These are phyloP conservation scores for Saccostrea cuccullata DNA, from an alignment of 1,140 invertebrate genomes.

Conservation along the genomic window DNA sequence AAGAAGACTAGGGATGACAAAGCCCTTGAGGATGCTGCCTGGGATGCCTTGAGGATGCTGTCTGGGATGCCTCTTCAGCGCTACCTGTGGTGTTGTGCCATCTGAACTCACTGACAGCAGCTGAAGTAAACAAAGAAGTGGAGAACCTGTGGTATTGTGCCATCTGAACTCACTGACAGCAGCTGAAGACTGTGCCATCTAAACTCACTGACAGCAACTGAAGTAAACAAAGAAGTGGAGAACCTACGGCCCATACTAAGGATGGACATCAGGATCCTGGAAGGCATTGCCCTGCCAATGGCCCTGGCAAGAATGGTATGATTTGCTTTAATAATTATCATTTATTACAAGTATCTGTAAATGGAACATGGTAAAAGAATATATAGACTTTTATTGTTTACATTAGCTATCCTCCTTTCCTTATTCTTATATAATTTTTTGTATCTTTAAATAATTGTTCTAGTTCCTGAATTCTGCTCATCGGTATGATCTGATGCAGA, in stretches of 20 bases:
- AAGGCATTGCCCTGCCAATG: constrained; percentile 33
- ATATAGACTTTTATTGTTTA: too few species aligned
- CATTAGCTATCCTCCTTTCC: too few species aligned
- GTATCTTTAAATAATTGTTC: not conserved
- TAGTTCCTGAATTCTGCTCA: not conserved
- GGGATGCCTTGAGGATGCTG: too few species aligned
- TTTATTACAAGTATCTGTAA: too few species aligned
- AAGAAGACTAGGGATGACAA: not conserved
- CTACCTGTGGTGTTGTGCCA: too few species aligned
- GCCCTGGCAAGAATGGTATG: not conserved
- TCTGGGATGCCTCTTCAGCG: too few species aligned
- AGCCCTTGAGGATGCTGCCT: not conserved
- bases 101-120: too few species aligned
- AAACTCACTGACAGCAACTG: not conserved
- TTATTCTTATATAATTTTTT: not conserved
- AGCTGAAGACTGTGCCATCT: too few species aligned
- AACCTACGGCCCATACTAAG: not conserved
- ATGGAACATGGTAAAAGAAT: too few species aligned
- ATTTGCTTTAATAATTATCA: not conserved
- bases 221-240: not conserved
- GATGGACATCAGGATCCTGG: constrained; percentile 4
- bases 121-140: too few species aligned
- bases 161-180: too few species aligned
- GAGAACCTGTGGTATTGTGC: too few species aligned
- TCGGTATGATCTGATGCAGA: not conserved